Evolutionary conservation across 1,140 invertebrate genomes (phyloP), one percentile per base, ranked within the genome.

Genomic region (Trypoxylus dichotomus): DNA sequence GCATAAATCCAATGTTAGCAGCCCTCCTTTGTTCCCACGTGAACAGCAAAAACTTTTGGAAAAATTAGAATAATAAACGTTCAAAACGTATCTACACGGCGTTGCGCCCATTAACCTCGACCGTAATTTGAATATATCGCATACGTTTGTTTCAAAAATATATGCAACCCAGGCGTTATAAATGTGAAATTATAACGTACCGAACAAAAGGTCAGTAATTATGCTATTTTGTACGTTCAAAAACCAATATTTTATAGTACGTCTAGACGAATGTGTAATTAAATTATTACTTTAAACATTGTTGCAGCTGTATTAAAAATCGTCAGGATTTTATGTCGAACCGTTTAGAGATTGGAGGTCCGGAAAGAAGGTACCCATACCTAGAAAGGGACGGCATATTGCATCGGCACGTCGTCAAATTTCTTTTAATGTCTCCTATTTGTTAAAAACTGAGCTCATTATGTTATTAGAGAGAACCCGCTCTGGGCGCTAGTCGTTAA

Each of bases 201-300:
- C 37, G 24, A 32, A 32, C 25, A 73, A 74, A 73, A 73, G 43
- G 71, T 77, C 29, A 74, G 76, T 71, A 41, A 76, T 76, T 76
- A 76, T 76, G 58, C 37, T 71, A 76, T 76, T 76, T 76, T 76
- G 58, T 76, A 76, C 29, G 60, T 63, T 76, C 60, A 76, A 76
- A 76, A 76, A 76, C 54, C 63, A 63, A 76, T 76, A 76, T 76
- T 76, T 76, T 76, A 76, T 76, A 60, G 60, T 73, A 41, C 43
- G 76, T 77, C 76, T 77, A 77, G 76, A 77, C 76, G 76, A 71
- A 74, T 24, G 24, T 58, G 37, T 74, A 77, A 77, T 77, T 77
- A 77, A 77, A 77, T 43, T 54, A 77, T 77, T 77, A 74, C n/a
- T 73, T 37, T 77, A 71, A 74, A 77, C 25, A 68, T 73, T 68